phyloP scores from a whole-genome alignment of 2,888 invertebrate genomes.

The Scaptodrosophila latifasciaeformis region DNA sequence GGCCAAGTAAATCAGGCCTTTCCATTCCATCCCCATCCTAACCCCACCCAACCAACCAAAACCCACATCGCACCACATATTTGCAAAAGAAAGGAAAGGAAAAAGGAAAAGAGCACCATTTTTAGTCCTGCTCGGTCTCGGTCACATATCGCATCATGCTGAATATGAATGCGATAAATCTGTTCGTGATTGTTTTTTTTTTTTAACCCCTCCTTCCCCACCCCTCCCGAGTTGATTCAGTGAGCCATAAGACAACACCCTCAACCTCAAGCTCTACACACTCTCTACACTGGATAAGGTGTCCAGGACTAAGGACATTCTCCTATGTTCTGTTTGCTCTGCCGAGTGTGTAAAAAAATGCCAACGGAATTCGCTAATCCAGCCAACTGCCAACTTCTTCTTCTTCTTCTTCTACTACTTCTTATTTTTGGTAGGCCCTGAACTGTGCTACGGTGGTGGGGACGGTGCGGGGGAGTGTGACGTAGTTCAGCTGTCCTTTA shows the following conservation, averaged over 20 bases:
- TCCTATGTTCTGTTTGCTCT: not conserved
- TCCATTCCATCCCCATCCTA: constrained; percentile 8
- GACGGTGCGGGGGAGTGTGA: not conserved
- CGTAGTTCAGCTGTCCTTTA: constrained; percentile 58
- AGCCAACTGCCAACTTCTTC: constrained; percentile 25
- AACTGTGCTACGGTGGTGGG: not conserved
- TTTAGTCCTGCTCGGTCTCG: constrained; percentile 21
- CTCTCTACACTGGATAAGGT: too few relatives aligned
- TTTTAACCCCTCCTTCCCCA: not conserved
- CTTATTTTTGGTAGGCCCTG: too few relatives aligned
- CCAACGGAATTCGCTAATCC: constrained; percentile 65
- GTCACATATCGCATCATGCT: constrained; percentile 63
- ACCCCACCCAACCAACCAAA: not conserved
- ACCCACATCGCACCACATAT: not conserved
- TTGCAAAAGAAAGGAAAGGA: too few relatives aligned
- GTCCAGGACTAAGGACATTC: constrained; percentile 39
- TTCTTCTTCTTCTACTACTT: too few relatives aligned
- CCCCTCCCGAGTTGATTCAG: not conserved
- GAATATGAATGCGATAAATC: constrained; percentile 72
- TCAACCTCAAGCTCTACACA: constrained; percentile 6
- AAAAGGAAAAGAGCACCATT: constrained; percentile 17
- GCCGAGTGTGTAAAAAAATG: constrained; percentile 53
- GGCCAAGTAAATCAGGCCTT: constrained; percentile 28
- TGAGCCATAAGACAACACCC: too few relatives aligned
- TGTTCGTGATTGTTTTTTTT: constrained; percentile 72